Evolutionary conservation across 2,888 invertebrate genomes (phyloP).

Genomic region (Agapostemon virescens): DNA sequence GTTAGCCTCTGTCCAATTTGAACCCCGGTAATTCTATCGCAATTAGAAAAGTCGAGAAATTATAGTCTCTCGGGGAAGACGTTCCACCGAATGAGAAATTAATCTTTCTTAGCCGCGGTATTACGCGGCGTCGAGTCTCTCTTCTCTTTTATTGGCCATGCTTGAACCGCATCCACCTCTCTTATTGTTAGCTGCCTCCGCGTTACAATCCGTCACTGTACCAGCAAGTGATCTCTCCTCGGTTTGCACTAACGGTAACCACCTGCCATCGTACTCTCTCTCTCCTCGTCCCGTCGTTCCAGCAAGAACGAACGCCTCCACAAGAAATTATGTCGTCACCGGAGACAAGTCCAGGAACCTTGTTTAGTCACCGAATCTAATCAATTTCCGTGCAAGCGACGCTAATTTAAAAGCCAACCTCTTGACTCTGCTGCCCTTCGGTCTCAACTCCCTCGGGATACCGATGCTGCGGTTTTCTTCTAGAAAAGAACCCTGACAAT

Average conservation of each 20-base stretch:
- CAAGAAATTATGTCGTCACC: conserved; percentile 40
- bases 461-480: neutral
- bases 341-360: conserved; percentile 25
- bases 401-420: neutral
- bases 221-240: conserved; percentile 48
- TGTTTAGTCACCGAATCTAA: conserved; percentile 39
- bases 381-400: conserved; percentile 32
- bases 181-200: conserved; percentile 32
- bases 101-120: conserved; percentile 27
- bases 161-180: conserved; percentile 39
- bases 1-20: conserved; percentile 3
- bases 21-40: conserved; percentile 21
- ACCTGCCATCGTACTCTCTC: conserved; percentile 54
- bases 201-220: conserved; percentile 52
- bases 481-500: neutral
- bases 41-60: conserved; percentile 23
- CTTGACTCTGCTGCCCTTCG: neutral
- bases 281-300: conserved; percentile 20
- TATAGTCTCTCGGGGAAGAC: neutral
- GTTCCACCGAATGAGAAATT: conserved; percentile 44
- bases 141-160: conserved; percentile 40
- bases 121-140: conserved; percentile 34
- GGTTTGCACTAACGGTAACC: conserved; percentile 60
- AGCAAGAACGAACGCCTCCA: conserved; percentile 22
- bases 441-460: neutral